Evolutionary conservation across 2,888 invertebrate species (phyloP).

Genomic region (Eristalis arbustorum): DNA sequence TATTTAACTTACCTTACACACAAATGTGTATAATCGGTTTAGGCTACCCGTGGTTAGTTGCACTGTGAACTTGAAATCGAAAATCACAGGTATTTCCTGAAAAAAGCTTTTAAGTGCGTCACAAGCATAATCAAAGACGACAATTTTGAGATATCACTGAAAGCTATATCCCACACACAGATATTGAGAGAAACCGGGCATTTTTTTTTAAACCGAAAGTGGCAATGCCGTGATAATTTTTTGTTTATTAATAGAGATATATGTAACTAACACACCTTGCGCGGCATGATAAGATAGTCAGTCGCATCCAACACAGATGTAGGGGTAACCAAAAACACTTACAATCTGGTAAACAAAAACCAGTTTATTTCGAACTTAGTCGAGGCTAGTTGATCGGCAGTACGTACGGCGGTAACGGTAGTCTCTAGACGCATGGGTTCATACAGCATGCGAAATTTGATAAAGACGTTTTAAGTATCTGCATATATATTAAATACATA

Average conservation of each 20-base stretch:
- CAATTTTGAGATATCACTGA: not conserved
- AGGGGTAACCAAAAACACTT: not conserved
- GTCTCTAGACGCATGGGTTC: not conserved
- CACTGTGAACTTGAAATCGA: not conserved
- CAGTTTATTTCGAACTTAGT: not conserved
- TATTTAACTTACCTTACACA: not conserved
- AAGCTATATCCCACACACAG: not conserved
- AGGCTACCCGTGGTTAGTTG: not conserved
- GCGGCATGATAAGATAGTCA: slow-evolving; percentile 27
- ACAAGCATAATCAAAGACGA: not conserved
- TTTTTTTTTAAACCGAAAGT: not conserved
- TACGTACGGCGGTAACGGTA: slow-evolving; percentile 14
- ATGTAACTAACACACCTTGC: slow-evolving; percentile 2
- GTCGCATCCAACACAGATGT: slow-evolving; percentile 2
- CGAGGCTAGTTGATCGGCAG: not conserved
- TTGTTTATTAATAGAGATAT: not conserved
- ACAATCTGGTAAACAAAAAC: slow-evolving; percentile 24
- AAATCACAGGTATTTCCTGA: slow-evolving; percentile 2
- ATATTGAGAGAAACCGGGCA: not conserved
- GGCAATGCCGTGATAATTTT: not conserved
- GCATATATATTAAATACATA: not conserved
- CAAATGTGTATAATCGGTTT: not conserved
- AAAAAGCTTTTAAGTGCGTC: not conserved
- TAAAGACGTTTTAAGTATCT: not conserved
- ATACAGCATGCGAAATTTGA: not conserved